These are phyloP conservation scores for Mythimna lalbum DNA, from an alignment of 2,888 invertebrate species.

Conservation along the genomic window DNA sequence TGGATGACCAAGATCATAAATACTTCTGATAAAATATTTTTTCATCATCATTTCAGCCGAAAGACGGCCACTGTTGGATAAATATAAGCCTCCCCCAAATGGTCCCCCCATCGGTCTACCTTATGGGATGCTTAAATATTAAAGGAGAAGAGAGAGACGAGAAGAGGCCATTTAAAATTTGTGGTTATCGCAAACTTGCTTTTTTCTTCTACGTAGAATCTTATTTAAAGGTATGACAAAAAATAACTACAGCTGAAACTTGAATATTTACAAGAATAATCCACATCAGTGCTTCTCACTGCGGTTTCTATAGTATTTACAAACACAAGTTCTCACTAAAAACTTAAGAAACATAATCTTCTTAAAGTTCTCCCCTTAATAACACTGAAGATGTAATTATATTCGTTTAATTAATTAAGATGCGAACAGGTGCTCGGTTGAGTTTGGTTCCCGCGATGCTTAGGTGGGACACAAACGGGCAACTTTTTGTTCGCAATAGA, in stretches of 20 bases:
- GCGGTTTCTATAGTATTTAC: slow-evolving; percentile 34
- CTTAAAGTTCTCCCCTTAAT: slow-evolving; percentile 70
- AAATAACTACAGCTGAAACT: neutral
- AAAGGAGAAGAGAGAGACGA: too few relatives aligned
- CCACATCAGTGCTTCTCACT: slow-evolving; percentile 11
- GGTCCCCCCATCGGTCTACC: too few relatives aligned
- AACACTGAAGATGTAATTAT: slow-evolving; percentile 70
- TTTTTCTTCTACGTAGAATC: too few relatives aligned
- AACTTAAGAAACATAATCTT: slow-evolving; percentile 63
- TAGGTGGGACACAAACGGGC: slow-evolving; percentile 41
- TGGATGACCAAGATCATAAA: too few relatives aligned
- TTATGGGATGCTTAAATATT: too few relatives aligned
- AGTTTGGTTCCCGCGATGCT: slow-evolving; percentile 69
- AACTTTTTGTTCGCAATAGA: slow-evolving; percentile 12
- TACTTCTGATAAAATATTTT: too few relatives aligned
- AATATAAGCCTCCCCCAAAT: too few relatives aligned
- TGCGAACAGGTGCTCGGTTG: slow-evolving; percentile 68
- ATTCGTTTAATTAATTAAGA: slow-evolving; percentile 71
- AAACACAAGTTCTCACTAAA: slow-evolving; percentile 51
- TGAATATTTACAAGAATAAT: slow-evolving; percentile 16
- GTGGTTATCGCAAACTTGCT: neutral
- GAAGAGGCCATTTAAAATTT: too few relatives aligned
- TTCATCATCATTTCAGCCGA: too few relatives aligned
- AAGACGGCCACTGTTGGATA: too few relatives aligned
- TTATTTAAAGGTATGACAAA: neutral